Evolutionary conservation across 2,113 vertebrate species (phyloP).

Genomic region (Callipepla squamata): DNA sequence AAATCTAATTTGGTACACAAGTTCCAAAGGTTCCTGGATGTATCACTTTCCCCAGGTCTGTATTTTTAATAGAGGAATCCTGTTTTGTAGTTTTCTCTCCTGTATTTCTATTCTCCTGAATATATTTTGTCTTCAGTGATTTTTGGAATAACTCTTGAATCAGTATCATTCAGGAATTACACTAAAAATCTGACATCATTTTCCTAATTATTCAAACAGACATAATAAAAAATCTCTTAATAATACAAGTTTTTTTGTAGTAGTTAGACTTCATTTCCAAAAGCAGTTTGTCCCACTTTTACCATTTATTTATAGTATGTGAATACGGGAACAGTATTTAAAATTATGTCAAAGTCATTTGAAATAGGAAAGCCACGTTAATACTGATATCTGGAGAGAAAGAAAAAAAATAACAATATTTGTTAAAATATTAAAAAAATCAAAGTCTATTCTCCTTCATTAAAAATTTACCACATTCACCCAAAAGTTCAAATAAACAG

Average conservation of each 20-base stretch:
- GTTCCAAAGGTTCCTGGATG: not conserved
- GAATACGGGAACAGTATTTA: not conserved
- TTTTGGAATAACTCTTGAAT: not conserved
- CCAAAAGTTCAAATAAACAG: not conserved
- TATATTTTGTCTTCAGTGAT: not conserved
- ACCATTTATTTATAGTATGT: not conserved
- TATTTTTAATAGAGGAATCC: conserved; percentile 17
- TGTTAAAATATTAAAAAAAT: not conserved
- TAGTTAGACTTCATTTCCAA: not conserved
- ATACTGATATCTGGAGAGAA: not conserved
- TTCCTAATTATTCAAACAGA: accelerated
- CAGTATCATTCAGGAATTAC: not conserved
- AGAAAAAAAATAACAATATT: not conserved
- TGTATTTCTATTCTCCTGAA: not conserved
- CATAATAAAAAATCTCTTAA: not conserved
- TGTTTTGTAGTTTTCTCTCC: not conserved
- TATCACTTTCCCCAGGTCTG: not conserved
- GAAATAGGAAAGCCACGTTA: not conserved
- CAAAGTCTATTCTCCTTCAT: not conserved
- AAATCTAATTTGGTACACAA: conserved; percentile 15
- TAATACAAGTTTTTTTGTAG: not conserved
- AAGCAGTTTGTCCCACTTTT: not conserved
- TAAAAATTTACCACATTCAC: not conserved
- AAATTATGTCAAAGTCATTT: not conserved
- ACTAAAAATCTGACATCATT: not conserved